phyloP scores from a whole-genome alignment of 2,888 invertebrate species.

The Mythimna loreyi region DNA sequence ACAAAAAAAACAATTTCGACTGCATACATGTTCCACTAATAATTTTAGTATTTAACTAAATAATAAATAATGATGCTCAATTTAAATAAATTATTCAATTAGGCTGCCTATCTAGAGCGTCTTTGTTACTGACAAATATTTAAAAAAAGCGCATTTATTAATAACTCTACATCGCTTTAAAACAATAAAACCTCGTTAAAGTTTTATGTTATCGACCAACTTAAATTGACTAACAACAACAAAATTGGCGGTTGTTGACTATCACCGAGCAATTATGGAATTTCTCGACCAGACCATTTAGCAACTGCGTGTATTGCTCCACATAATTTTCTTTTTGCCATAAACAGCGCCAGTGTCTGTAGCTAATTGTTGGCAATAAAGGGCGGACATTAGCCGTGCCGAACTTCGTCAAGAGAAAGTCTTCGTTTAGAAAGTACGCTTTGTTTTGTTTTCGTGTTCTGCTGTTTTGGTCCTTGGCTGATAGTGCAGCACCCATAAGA shows the following conservation, averaged over 20 bases:
- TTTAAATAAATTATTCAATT: constrained; percentile 32
- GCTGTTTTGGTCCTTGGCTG: constrained; percentile 75
- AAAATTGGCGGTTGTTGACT: constrained; percentile 36
- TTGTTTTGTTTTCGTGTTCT: constrained; percentile 82
- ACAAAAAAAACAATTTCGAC: constrained; percentile 46
- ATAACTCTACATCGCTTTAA: constrained; percentile 4
- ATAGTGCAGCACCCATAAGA: constrained; percentile 70
- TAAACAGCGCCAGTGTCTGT: constrained; percentile 68
- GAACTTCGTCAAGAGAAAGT: constrained; percentile 84
- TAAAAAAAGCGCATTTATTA: constrained; percentile 14
- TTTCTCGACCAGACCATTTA: constrained; percentile 50
- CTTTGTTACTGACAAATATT: background rate
- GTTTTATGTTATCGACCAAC: constrained; percentile 31
- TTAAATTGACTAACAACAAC: constrained; percentile 41
- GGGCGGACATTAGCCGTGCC: constrained; percentile 78
- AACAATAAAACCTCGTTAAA: constrained; percentile 38
- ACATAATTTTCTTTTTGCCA: constrained; percentile 64
- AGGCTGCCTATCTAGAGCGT: background rate
- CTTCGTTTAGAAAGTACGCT: constrained; percentile 83
- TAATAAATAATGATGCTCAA: constrained; percentile 5
- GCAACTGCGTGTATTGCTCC: constrained; percentile 47
- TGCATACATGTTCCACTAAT: constrained; percentile 10
- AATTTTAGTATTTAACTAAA: constrained; percentile 8
- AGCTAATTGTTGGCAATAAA: constrained; percentile 79
- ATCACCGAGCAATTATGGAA: constrained; percentile 53